Evolutionary conservation across 2,797 vertebrate species (phyloP), one percentile per base, ranked within the genome.

Genomic region (Sebastolobus altivelis): DNA sequence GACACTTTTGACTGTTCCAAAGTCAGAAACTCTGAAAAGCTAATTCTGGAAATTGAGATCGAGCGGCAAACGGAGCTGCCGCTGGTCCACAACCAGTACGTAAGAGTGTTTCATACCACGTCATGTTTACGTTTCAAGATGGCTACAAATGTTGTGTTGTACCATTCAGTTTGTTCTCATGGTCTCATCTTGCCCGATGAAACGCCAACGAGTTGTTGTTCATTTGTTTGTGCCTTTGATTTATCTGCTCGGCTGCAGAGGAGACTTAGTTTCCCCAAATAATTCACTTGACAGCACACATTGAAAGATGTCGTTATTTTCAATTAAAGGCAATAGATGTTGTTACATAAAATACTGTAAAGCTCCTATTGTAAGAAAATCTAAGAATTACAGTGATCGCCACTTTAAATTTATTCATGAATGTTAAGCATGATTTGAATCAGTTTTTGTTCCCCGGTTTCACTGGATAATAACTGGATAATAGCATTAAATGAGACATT

Each of bases 221-320:
- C 4, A 81, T 93, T 92, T 93, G 89, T 94, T 84, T 86, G 94
- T 95, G 94, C 93, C 94, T 95, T 95, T 94, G 68, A 82, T 89
- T 94, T 91, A 67, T 89, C 83, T 83, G 79, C 83, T 89, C 60
- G 65, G 78, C 83, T 83, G 83, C 82, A 55, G 70, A 87, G 82
- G 77, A 93, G 77, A 91, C 75, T 66, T 75, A 16, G 40, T 80
- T 84, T 74, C 82, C 65, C 65, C 60, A 20, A 75, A 79, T 27
- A 25, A 65, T 65, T 79, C 13, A 54, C 49, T 27, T 14, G 40
- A 82, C 18, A 71, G 37, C 62, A 81, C 37, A 33, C 25, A 25
- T 8, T 11, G 2, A 75, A 61, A 65, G 8, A 80, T 62, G 38
- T 72, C 16, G 38, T 72, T 20, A 67, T 79, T 62, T 80, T 18